Conservation (phyloP, 37 sponge, comb jelly and placozoan species). For the Hormiphora californensis region DNA sequence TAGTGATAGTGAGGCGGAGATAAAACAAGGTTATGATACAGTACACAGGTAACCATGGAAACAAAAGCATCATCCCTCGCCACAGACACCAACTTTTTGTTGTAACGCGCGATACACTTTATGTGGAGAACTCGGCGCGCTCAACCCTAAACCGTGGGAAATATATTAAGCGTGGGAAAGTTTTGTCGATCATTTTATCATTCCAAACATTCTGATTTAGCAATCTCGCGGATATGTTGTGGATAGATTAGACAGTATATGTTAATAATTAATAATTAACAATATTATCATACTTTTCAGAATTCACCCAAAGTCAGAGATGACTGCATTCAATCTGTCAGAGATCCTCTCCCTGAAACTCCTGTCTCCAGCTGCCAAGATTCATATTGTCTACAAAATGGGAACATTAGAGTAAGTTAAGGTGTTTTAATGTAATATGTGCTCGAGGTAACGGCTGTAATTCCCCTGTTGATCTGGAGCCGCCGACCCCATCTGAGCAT, state of each 20-base stretch:
- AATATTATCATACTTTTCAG: background rate
- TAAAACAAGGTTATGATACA: conserved; percentile 9
- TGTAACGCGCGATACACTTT: background rate
- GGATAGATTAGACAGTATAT: too few species aligned
- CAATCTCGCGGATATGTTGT: too few species aligned
- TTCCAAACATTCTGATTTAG: too few species aligned
- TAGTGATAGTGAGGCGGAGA: conserved; percentile 39
- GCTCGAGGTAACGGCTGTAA: background rate
- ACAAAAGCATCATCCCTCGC: background rate
- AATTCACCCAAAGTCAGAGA: background rate
- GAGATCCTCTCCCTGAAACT: background rate
- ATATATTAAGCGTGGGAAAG: too few species aligned
- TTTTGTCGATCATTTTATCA: too few species aligned
- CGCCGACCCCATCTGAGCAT: too few species aligned
- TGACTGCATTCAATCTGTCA: background rate
- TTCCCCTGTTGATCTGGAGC: too few species aligned
- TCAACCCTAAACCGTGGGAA: too few species aligned
- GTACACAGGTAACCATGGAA: conserved; percentile 40
- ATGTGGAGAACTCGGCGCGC: too few species aligned
- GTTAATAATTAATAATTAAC: too few species aligned
- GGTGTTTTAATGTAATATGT: background rate
- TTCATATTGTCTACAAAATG: conserved; percentile 16
- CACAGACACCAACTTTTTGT: background rate
- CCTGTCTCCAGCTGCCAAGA: background rate
- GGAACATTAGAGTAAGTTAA: background rate